Percentiles rank a stretch among this genome's conserved stretches.
Conservation (phyloP, 2,113 vertebrate species). For the Dermatemys mawii region DNA sequence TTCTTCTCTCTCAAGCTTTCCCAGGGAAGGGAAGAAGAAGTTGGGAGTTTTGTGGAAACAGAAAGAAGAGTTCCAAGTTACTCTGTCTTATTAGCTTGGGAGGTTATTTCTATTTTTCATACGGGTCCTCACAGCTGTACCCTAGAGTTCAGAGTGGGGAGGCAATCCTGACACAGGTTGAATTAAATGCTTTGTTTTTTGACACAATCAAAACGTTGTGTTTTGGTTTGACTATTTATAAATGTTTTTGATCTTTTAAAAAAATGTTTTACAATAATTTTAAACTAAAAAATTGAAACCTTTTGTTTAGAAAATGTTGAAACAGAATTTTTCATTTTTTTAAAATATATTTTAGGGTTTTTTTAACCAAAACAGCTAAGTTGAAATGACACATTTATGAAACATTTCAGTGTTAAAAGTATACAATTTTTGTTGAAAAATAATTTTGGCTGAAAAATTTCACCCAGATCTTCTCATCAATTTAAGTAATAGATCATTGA, state of each 20-base stretch:
- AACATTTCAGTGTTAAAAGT: background rate
- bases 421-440: background rate
- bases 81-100: too few species aligned
- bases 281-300: background rate
- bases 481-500: background rate
- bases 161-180: too few species aligned
- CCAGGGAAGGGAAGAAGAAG: too few species aligned
- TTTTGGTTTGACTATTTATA: background rate
- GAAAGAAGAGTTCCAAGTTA: too few species aligned
- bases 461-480: background rate
- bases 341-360: background rate
- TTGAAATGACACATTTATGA: background rate
- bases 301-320: background rate
- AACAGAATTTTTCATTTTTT: background rate
- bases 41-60: too few species aligned
- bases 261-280: background rate
- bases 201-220: background rate
- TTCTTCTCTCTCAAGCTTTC: too few species aligned
- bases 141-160: too few species aligned
- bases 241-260: background rate
- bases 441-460: background rate
- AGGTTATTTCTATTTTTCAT: too few species aligned
- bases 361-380: background rate
- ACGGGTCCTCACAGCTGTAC: too few species aligned
- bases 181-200: background rate